Base-by-base conservation (phyloP, 2,888 invertebrate species). In the Plemyria rubiginata region DNA sequence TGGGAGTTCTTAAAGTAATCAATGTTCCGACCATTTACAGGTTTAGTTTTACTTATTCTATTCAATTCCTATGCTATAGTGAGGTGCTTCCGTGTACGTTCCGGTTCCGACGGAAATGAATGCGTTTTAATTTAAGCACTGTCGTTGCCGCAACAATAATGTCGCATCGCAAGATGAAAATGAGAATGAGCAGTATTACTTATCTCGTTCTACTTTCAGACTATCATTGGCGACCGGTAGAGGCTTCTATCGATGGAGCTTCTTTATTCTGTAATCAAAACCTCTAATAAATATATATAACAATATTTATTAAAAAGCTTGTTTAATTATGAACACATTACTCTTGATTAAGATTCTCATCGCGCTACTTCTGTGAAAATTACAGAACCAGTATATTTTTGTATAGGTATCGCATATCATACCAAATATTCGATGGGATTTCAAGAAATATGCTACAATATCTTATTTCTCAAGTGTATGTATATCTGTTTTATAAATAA, bases 41-140 rank as follows among this genome's bases (percentile, higher is more conserved):
- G 88, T 89, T 88, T 90, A 85, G 83, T 85, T 88, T 87, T 82
- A 84, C 90, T 90, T 91, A 90, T 75, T 77, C 89, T 90, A 91
- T 84, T 92, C 91, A 92, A 92, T 92, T 92, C 92, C 92, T 91
- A 92, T 80, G 77, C 86, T 90, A 88, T 78, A 81, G 79, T 80
- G 84, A 80, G 82, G 80, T 81, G 81, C 82, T 74, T 70, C 67
- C 73, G 65, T 67, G 70, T 15, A 63, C 73, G 55, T 67, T 66
- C 64, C 54, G 53, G 56, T 50, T 43, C 32, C 5, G 48, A 51
- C 70, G 66, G 68, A 62, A 65, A 70, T 72, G 68, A 74, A 75
- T 70, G 71, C 73, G 67, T 62, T 74, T 74, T 73, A 72, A 74
- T 67, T 73, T 75, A 78, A 81, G 81, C 81, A 78, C 79, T 79